Base-by-base conservation (phyloP, 1,140 invertebrate species). In the Macrotrachela quadricornifera region DNA sequence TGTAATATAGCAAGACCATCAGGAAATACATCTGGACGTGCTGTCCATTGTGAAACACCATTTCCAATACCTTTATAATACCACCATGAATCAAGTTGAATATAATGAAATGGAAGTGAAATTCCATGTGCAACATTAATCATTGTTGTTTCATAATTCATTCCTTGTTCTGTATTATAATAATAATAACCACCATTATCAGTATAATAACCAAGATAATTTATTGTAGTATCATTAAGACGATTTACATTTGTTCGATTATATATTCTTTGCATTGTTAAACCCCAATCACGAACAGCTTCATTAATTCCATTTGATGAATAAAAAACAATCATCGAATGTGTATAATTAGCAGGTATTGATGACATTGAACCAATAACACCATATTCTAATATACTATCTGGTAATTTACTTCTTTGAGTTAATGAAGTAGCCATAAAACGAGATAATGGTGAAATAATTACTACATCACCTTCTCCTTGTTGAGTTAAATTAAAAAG, bases 51-150 rank as follows among this genome's bases (percentile, higher is more conserved):
- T 30, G 21, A 30, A 30, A 30, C 21, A 30, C 21, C 21, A 30
- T 8, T 8, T 4, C 21, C 21, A 30, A 30, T 30, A 30, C 21
- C 21, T 30, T 30, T 30, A 30, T 30, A 30, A 40, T 65, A 65
- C 59, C 60, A 64, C 63, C 63, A 65, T 21, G 60, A 62, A 50
- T 65, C 63, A 44, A 59, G 63, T 60, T 65, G 62, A 9, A 64
- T 17, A 47, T 62, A 64, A 30, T 41, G 62, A 63, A 54, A 38
- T 40, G 39, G 36, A 14, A 43, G 38, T 42, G 17, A 17, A 42
- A 14, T 16, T 55, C 36, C 17, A 49, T 21, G 4, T 44, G 14
- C 21, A 30, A 30, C 21, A 58, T n/a, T 59, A 37, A 51, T 60
- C 57, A 37, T 37, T 38, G 21, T 57, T 43, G 46, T 44, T 40